phyloP scores from a whole-genome alignment of 2,888 invertebrate species.

The Atethmia centrago region DNA sequence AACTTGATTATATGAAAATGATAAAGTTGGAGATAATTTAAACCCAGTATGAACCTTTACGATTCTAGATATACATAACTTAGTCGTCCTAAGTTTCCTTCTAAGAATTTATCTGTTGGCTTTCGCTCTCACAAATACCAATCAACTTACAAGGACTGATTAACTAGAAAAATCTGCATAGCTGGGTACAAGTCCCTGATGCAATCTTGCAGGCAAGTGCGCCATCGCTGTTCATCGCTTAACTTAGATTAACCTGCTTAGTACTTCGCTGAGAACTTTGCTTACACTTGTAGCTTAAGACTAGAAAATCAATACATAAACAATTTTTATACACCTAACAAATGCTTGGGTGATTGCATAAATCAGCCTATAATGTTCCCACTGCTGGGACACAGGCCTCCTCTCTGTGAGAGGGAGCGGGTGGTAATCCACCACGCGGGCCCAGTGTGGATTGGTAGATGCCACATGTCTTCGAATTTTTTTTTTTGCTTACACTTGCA shows the following conservation, averaged over 20 bases:
- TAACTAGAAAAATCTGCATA: slow-evolving; percentile 34
- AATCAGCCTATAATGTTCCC: no score
- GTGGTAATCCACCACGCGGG: no score
- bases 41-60: neutral
- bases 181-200: slow-evolving; percentile 12
- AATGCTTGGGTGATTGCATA: neutral
- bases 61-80: neutral
- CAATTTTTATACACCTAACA: neutral
- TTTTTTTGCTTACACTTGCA: slow-evolving; percentile 2
- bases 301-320: neutral
- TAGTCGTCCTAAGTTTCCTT: neutral
- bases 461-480: no score
- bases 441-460: no score
- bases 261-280: slow-evolving; percentile 11
- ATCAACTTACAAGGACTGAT: slow-evolving; percentile 20
- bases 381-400: no score
- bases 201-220: slow-evolving; percentile 18
- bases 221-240: slow-evolving; percentile 13
- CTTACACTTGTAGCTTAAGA: slow-evolving; percentile 12
- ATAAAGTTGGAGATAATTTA: neutral
- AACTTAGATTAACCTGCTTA: slow-evolving; percentile 25
- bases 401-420: no score
- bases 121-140: slow-evolving; percentile 13
- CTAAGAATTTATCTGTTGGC: neutral
- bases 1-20: neutral